Evolutionary conservation across 2,888 invertebrate species (phyloP), one percentile per base, ranked within the genome.

Genomic region (Ligdia adustata): DNA sequence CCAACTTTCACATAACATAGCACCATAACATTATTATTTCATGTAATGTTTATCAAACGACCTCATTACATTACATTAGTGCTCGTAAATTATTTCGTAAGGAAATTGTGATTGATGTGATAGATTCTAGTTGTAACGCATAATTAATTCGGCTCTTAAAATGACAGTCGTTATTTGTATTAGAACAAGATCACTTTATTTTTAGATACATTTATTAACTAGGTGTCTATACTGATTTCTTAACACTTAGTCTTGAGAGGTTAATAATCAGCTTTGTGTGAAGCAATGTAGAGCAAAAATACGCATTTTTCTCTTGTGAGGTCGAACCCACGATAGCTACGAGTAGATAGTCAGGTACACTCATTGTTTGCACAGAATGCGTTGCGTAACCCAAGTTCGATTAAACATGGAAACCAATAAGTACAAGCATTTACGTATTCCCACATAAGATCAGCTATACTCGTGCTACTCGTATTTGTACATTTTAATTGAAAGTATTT

Each of bases 231-330:
- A 26, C 5, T 1, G 6, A 40, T 33, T 44, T 11, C 37, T 32
- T 16, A 33, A 29, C 11, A 34, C 6, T n/a, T 22, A 22, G 3
- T n/a, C 22, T 34, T 22, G 13, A 38, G 38, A 28, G n/a, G 4
- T 11, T 31, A 35, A 33, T 45, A 37, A 44, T 15, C 18, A 40
- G 20, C 22, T 35, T 20, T 3, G 1, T 22, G 31, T 49, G 35
- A 27, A 35, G 41, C 43, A 52, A 52, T 35, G 6, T 39, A 44
- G 39, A 22, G 34, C 42, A 27, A 37, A 40, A 43, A 40, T 47
- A 38, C 13, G 16, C 22, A 12, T 92, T 69, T 94, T 24, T 45
- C 32, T 54, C 41, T 40, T 57, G 61, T 55, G 64, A 64, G 66
- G 60, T 67, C 60, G 59, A 52, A 51, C 56, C 57, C 67, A 64